phyloP scores from a whole-genome alignment of 2,113 vertebrate species.

The Chionis minor region DNA sequence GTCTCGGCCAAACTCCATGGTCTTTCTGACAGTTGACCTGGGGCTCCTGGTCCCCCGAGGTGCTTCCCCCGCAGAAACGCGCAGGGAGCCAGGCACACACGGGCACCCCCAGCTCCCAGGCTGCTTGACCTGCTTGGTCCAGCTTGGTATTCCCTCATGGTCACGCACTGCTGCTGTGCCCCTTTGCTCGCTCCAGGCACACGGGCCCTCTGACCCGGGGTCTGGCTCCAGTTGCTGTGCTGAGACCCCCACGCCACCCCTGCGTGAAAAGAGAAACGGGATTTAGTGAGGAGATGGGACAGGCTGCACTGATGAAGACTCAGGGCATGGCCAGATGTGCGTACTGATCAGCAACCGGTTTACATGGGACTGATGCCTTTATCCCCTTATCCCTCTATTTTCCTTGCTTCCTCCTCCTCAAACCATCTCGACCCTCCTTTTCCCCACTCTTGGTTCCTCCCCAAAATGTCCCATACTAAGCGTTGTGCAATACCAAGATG shows the following conservation, averaged over 20 bases:
- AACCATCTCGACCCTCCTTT: not conserved
- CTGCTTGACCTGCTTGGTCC: not conserved
- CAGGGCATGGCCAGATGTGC: not conserved
- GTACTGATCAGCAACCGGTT: not conserved
- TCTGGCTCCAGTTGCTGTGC: not conserved
- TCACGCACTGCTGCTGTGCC: rapidly evolving
- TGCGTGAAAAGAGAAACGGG: not conserved
- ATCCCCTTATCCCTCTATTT: not conserved
- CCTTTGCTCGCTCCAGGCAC: rapidly evolving
- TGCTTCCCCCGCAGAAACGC: not conserved
- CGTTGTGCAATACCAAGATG: not conserved
- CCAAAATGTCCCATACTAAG: not conserved
- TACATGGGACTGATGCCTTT: not conserved
- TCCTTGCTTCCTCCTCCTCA: not conserved
- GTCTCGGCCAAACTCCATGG: not conserved
- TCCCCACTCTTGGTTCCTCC: not conserved
- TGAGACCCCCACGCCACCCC: not conserved
- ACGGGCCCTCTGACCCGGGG: not conserved
- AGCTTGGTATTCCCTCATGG: not conserved
- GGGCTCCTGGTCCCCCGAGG: not conserved
- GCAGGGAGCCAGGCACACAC: not conserved
- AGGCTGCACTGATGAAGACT: not conserved
- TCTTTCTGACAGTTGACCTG: not conserved
- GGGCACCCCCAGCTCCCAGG: not conserved
- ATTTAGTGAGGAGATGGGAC: not conserved